A percentile compares a stretch with the other conserved stretches of the same genome.
Evolutionary conservation across 2,888 invertebrate genomes (phyloP).

Genomic region (Bombylius major): DNA sequence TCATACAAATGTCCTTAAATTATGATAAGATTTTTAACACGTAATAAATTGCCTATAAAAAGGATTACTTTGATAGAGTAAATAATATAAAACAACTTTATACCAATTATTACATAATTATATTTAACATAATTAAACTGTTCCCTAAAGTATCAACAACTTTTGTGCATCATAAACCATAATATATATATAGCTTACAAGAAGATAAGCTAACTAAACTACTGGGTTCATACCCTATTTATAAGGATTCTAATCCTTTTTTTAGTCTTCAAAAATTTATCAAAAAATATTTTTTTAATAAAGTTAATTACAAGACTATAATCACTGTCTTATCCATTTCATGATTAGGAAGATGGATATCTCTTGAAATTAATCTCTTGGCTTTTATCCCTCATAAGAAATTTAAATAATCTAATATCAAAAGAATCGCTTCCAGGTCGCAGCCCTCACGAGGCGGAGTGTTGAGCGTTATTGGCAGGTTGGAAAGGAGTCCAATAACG

Average conservation of each 20-base stretch:
- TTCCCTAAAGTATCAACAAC: conserved; percentile 47
- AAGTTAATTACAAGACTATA: conserved; percentile 39
- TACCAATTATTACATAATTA: too few species aligned
- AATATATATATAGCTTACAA: conserved; percentile 35
- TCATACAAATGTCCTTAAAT: too few species aligned
- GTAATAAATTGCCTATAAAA: conserved; percentile 42
- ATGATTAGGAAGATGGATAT: conserved; percentile 43
- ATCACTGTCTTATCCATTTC: conserved; percentile 39
- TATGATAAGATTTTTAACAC: too few species aligned
- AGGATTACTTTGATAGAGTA: conserved; percentile 52
- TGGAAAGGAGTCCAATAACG: too few species aligned
- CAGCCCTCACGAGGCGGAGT: too few species aligned
- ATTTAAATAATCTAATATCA: conserved; percentile 38
- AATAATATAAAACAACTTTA: conserved; percentile 35
- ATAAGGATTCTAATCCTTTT: conserved; percentile 39
- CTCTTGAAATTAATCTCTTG: conserved; percentile 50
- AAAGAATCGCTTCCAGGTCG: too few species aligned
- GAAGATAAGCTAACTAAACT: conserved; percentile 44
- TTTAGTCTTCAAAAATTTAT: conserved; percentile 39
- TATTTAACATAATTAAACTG: conserved; percentile 50
- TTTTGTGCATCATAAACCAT: conserved; percentile 50
- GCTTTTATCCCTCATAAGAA: conserved; percentile 48
- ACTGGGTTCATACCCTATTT: conserved; percentile 39
- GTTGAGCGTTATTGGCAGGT: too few species aligned
- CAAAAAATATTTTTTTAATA: conserved; percentile 42